These are phyloP conservation scores for Lycia hirtaria DNA, from an alignment of 2,888 invertebrate genomes.

Conservation along the genomic window DNA sequence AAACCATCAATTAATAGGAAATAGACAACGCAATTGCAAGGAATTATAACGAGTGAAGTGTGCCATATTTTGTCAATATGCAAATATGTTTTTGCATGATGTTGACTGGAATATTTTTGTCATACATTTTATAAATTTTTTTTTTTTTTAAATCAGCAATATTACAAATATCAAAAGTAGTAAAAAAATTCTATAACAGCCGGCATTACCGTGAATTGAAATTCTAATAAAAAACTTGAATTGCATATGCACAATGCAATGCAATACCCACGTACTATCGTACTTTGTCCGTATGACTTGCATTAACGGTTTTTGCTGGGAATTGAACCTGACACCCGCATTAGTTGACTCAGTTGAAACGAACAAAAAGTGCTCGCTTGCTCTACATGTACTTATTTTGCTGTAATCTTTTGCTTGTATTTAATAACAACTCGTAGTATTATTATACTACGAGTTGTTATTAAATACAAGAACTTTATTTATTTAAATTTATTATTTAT, in stretches of 20 bases:
- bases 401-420: not conserved
- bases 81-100: no score
- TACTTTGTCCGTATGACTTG: slow-evolving; percentile 64
- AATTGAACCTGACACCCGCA: slow-evolving; percentile 54
- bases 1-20: not conserved
- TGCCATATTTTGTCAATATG: no score
- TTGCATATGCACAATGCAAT: slow-evolving; percentile 30
- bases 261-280: slow-evolving; percentile 19
- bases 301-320: slow-evolving; percentile 55
- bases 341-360: slow-evolving; percentile 62
- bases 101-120: no score
- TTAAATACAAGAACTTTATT: no score
- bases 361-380: slow-evolving; percentile 34
- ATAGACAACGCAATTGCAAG: not conserved
- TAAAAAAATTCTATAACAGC: no score
- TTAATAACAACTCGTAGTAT: no score
- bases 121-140: no score
- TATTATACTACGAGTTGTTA: no score
- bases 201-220: no score
- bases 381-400: slow-evolving; percentile 8
- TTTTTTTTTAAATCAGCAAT: no score
- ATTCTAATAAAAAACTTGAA: not conserved
- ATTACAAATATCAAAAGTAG: no score
- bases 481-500: no score
- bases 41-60: not conserved